A percentile compares a stretch with the other conserved stretches of the same genome.
Conservation (phyloP, 2,888 invertebrate genomes). For the Catocala fraxini region DNA sequence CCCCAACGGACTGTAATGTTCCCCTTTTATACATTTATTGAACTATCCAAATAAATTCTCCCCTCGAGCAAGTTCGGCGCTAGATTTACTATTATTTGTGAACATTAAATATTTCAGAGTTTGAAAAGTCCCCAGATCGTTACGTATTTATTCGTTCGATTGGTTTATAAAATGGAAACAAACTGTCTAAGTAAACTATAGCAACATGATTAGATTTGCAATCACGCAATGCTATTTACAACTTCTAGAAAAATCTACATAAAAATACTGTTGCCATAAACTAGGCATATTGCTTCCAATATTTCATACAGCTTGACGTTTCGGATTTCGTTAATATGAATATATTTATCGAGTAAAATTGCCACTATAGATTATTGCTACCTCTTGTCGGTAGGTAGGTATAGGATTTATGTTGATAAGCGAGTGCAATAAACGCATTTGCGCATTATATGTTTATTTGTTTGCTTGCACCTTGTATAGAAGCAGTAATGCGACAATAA, state of each 20-base stretch:
- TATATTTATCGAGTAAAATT: too few species aligned
- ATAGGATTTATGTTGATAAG: too few species aligned
- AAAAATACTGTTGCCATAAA: too few species aligned
- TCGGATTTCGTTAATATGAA: too few species aligned
- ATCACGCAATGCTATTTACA: conserved; percentile 6
- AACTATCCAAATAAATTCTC: background rate
- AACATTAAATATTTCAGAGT: conserved; percentile 6
- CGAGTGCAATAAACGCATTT: too few species aligned
- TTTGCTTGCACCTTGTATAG: too few species aligned
- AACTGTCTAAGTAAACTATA: background rate
- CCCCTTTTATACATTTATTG: conserved; percentile 3
- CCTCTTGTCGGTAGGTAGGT: too few species aligned
- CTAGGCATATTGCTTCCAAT: too few species aligned
- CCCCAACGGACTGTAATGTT: background rate
- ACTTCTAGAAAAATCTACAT: background rate
- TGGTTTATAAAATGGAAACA: conserved; percentile 1
- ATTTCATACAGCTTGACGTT: too few species aligned
- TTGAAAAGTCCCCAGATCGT: background rate
- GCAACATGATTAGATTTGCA: conserved; percentile 3
- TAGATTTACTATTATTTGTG: conserved; percentile 7
- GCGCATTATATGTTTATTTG: too few species aligned
- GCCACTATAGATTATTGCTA: too few species aligned
- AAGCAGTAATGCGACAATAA: too few species aligned
- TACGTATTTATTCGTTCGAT: conserved; percentile 1
- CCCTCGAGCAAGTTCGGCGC: conserved; percentile 2